Evolutionary conservation across 2,888 invertebrate species (phyloP).

Genomic region (Pyrgus malvae): DNA sequence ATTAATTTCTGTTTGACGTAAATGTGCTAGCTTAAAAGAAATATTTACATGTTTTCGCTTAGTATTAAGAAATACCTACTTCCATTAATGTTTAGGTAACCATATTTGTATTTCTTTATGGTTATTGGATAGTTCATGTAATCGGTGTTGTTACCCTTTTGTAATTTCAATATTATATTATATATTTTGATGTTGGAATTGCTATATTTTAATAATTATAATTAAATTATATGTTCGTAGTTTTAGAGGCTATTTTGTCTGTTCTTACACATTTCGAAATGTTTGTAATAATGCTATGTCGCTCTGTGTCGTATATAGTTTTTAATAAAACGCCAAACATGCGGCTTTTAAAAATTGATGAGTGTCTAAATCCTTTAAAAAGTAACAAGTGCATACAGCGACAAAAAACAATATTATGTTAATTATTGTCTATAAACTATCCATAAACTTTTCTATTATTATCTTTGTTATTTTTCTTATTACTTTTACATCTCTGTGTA

Average conservation of each 20-base stretch:
- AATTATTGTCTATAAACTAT: too few relatives aligned
- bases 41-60: constrained; percentile 18
- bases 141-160: constrained; percentile 22
- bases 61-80: constrained; percentile 22
- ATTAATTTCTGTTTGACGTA: constrained; percentile 4
- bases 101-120: constrained; percentile 21
- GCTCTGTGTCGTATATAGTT: too few relatives aligned
- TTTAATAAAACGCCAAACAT: too few relatives aligned
- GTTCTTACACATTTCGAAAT: constrained; percentile 12
- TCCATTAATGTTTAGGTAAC: constrained; percentile 24
- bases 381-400: too few relatives aligned
- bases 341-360: too few relatives aligned
- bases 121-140: constrained; percentile 13
- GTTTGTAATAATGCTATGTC: background rate
- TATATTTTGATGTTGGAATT: constrained; percentile 21
- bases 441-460: too few relatives aligned
- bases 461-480: too few relatives aligned
- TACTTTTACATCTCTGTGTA: too few relatives aligned
- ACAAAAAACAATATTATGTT: too few relatives aligned
- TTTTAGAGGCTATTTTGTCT: constrained; percentile 14
- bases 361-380: too few relatives aligned
- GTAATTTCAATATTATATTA: constrained; percentile 18
- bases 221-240: constrained; percentile 16
- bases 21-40: constrained; percentile 29
- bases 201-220: constrained; percentile 17